Conservation (phyloP, 1,140 invertebrate genomes). For the Halotydeus destructor region DNA sequence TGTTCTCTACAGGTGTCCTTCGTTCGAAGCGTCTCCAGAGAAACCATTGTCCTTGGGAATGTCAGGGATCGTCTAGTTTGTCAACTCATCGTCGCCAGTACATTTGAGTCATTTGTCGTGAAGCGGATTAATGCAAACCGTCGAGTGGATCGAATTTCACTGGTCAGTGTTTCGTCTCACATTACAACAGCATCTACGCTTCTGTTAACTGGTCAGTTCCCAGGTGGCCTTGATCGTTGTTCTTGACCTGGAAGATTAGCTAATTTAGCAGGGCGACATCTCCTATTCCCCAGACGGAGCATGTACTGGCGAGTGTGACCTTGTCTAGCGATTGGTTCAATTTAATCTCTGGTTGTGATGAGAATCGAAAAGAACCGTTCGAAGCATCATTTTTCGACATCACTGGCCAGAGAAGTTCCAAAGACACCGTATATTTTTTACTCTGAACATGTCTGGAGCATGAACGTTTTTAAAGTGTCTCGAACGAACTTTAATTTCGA, state of each 20-base stretch:
- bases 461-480: conserved; percentile 20
- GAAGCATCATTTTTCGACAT: conserved; percentile 58
- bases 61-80: conserved; percentile 35
- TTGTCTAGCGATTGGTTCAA: conserved; percentile 62
- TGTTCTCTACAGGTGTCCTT: conserved; percentile 36
- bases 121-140: conserved; percentile 16
- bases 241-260: conserved; percentile 32
- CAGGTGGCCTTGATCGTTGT: conserved; percentile 22
- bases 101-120: conserved; percentile 50
- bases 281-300: conserved; percentile 77
- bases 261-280: conserved; percentile 21
- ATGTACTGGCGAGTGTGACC: conserved; percentile 67
- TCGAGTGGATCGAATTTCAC: conserved; percentile 2
- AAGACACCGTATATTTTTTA: conserved; percentile 50
- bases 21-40: conserved; percentile 22
- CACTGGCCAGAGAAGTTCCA: conserved; percentile 46
- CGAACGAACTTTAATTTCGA: conserved; percentile 20
- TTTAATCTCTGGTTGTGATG: conserved; percentile 19
- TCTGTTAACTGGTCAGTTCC: conserved; percentile 1
- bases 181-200: conserved; percentile 6
- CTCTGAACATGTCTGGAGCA: conserved; percentile 34
- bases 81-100: conserved; percentile 64
- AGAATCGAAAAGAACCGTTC: conserved; percentile 9
- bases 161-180: conserved; percentile 4
- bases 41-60: conserved; percentile 24